These are phyloP conservation scores for Trissolcus brochymenae DNA, from an alignment of 2,888 invertebrate genomes.

Conservation along the genomic window DNA sequence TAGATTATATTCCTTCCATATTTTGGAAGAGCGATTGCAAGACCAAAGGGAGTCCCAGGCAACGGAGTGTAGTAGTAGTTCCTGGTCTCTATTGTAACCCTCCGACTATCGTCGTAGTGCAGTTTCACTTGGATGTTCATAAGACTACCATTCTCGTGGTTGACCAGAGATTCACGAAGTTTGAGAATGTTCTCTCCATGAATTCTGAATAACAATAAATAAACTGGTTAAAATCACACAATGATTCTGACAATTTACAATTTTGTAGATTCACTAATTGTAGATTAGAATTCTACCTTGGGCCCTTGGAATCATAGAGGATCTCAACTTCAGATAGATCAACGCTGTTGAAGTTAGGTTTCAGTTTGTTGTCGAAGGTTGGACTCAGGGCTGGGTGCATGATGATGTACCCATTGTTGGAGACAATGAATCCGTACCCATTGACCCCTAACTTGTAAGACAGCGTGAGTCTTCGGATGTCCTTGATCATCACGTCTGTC, in stretches of 20 bases:
- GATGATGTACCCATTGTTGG: slow-evolving; percentile 96
- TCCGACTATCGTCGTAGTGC: slow-evolving; percentile 91
- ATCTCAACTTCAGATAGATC: slow-evolving; percentile 97
- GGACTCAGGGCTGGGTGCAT: slow-evolving; percentile 96
- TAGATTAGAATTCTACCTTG: too few species aligned
- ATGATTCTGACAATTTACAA: too few species aligned
- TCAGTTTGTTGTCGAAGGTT: slow-evolving; percentile 83
- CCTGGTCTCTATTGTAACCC: slow-evolving; percentile 87
- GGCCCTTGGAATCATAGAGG: slow-evolving; percentile 82
- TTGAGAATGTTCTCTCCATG: slow-evolving; percentile 70
- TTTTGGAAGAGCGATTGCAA: slow-evolving; percentile 89
- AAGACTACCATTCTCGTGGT: slow-evolving; percentile 82
- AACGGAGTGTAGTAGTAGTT: slow-evolving; percentile 90
- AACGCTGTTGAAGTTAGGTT: slow-evolving; percentile 96
- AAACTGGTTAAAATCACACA: too few species aligned
- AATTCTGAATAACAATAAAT: too few species aligned
- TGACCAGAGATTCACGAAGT: slow-evolving; percentile 85
- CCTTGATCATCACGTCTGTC: slow-evolving; percentile 94
- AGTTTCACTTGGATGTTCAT: slow-evolving; percentile 84
- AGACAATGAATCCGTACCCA: slow-evolving; percentile 96
- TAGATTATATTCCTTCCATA: slow-evolving; percentile 86
- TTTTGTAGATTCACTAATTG: too few species aligned
- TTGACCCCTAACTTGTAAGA: slow-evolving; percentile 97
- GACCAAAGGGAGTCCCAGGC: slow-evolving; percentile 90
- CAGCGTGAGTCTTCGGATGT: slow-evolving; percentile 91